Evolutionary conservation across 1,140 invertebrate species (phyloP).

Genomic region (Drosophila quadrilineata): DNA sequence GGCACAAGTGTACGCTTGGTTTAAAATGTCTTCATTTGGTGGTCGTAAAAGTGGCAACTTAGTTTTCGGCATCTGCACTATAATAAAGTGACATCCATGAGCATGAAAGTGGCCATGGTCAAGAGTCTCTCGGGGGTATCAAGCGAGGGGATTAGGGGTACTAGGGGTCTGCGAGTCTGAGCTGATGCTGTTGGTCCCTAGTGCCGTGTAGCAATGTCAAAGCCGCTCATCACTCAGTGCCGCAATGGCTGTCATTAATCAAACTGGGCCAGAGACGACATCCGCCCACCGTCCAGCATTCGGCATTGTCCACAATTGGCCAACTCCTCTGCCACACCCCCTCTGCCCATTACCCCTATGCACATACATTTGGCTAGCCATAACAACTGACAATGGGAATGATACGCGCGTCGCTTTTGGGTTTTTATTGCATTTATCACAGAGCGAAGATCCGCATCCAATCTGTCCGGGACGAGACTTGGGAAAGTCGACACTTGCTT

Average conservation of each 20-base stretch:
- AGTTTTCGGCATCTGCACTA: constrained; percentile 26
- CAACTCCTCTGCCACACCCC: not conserved
- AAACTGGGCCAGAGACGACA: constrained; percentile 53
- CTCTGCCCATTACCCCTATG: not conserved
- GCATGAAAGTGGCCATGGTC: constrained; percentile 41
- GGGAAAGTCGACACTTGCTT: constrained; percentile 43
- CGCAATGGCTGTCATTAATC: constrained; percentile 71
- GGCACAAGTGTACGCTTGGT: constrained; percentile 1
- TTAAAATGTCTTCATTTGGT: constrained; percentile 33
- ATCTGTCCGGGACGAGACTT: constrained; percentile 7
- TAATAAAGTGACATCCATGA: constrained; percentile 52
- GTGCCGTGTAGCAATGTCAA: constrained; percentile 27
- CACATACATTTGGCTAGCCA: not conserved
- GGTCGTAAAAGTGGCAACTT: constrained; percentile 36
- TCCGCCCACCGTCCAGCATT: constrained; percentile 9
- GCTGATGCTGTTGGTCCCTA: not conserved
- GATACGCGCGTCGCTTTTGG: constrained; percentile 44
- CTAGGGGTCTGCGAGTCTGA: not conserved
- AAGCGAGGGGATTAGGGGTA: not conserved
- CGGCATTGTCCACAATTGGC: not conserved
- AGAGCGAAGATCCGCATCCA: constrained; percentile 6
- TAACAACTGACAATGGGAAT: constrained; percentile 34
- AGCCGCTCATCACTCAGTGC: constrained; percentile 46
- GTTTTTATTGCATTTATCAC: constrained; percentile 72
- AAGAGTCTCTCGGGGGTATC: too few relatives aligned